phyloP scores from a whole-genome alignment of 2,113 vertebrate genomes.

The Edolisoma coerulescens region DNA sequence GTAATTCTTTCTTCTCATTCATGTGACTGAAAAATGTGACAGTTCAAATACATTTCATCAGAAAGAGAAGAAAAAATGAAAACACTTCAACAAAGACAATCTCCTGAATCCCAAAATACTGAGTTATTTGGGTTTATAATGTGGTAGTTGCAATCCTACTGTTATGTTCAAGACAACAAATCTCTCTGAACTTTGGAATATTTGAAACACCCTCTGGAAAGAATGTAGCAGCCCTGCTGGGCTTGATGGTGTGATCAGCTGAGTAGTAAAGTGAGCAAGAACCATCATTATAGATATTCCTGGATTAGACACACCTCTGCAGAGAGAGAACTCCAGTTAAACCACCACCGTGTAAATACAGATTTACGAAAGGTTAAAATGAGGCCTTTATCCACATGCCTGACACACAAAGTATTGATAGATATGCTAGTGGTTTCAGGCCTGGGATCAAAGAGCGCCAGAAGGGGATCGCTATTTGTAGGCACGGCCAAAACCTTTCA shows the following conservation, averaged over 20 bases:
- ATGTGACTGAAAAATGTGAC: not conserved
- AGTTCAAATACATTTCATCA: not conserved
- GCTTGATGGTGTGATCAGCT: not conserved
- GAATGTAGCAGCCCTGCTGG: not conserved
- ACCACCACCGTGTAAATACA: not conserved
- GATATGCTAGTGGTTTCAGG: not conserved
- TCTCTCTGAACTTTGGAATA: not conserved
- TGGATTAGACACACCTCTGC: not conserved
- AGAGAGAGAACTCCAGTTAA: not conserved
- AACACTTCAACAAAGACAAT: not conserved
- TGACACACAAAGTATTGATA: fast-evolving
- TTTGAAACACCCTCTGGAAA: not conserved
- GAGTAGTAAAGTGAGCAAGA: not conserved
- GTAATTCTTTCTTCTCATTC: not conserved
- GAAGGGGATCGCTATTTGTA: not conserved
- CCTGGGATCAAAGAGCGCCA: not conserved
- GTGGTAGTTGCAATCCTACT: not conserved
- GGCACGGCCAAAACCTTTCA: not conserved
- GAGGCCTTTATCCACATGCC: not conserved
- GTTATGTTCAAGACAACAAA: not conserved
- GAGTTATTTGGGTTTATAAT: not conserved
- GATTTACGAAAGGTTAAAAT: not conserved
- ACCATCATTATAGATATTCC: too few relatives aligned
- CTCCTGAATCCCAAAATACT: not conserved
- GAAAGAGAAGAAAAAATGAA: not conserved